Evolutionary conservation across 2,113 vertebrate genomes (phyloP).

Genomic region (Protobothrops flavoviridis): DNA sequence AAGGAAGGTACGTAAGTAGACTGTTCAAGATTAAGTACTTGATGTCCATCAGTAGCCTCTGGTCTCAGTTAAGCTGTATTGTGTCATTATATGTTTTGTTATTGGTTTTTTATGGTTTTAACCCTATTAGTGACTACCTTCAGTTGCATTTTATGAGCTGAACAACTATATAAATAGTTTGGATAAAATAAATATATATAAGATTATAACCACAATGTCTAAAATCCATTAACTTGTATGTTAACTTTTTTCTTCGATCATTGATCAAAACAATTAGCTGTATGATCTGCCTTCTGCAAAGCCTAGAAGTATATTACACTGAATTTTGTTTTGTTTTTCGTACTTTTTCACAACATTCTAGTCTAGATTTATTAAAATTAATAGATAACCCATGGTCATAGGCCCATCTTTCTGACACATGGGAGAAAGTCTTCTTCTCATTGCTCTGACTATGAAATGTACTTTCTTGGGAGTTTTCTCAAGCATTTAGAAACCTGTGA

Average conservation of each 20-base stretch:
- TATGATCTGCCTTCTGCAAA: background rate
- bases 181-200: background rate
- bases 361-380: background rate
- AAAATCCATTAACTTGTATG: background rate
- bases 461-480: background rate
- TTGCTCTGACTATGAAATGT: background rate
- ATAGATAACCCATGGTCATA: background rate
- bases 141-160: background rate
- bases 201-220: background rate
- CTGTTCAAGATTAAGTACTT: background rate
- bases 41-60: background rate
- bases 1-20: conserved; percentile 83
- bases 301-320: background rate
- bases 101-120: background rate
- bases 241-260: background rate
- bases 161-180: background rate
- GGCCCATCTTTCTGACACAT: background rate
- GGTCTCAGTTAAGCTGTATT: background rate
- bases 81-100: background rate
- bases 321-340: background rate
- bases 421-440: background rate
- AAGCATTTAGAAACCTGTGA: background rate
- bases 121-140: background rate
- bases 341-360: background rate
- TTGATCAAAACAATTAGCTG: background rate